phyloP scores from a whole-genome alignment of 2,797 vertebrate genomes.

The Acipenser oxyrinchus region DNA sequence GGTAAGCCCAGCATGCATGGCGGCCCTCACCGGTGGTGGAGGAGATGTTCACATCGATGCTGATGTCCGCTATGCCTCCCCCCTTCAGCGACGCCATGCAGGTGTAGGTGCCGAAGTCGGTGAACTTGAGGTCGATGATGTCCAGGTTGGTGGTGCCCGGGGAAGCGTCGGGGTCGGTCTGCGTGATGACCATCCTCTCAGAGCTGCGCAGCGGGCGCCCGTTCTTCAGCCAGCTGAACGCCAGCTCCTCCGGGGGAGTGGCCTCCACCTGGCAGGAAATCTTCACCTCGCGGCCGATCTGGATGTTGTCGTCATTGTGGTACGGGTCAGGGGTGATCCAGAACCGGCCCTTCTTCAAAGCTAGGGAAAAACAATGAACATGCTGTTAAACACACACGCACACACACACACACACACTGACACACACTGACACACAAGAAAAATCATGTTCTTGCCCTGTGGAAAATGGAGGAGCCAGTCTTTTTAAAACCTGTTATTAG shows the following conservation, averaged over 20 bases:
- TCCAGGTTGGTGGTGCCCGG: slow-evolving; percentile 93
- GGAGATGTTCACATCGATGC: slow-evolving; percentile 98
- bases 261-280: slow-evolving; percentile 98
- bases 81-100: slow-evolving; percentile 90
- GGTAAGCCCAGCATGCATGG: too few species aligned
- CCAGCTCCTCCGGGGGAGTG: slow-evolving; percentile 85
- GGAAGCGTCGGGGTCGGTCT: slow-evolving; percentile 89
- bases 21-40: slow-evolving; percentile 88
- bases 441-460: too few species aligned
- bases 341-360: slow-evolving; percentile 90
- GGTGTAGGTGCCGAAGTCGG: slow-evolving; percentile 94
- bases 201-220: slow-evolving; percentile 87
- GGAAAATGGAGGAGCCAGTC: too few species aligned
- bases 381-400: slow-evolving; percentile 1
- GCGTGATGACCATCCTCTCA: slow-evolving; percentile 94
- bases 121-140: slow-evolving; percentile 98
- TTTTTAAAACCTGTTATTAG: too few species aligned
- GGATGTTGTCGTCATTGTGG: slow-evolving; percentile 98
- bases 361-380: slow-evolving; percentile 43
- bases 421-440: too few species aligned
- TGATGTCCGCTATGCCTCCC: slow-evolving; percentile 92
- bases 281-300: slow-evolving; percentile 96
- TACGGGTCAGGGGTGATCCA: slow-evolving; percentile 98
- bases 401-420: neutral
- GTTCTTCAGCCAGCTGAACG: slow-evolving; percentile 96